Base-by-base conservation (phyloP, 1,140 invertebrate genomes). In the Drosophila navojoa region DNA sequence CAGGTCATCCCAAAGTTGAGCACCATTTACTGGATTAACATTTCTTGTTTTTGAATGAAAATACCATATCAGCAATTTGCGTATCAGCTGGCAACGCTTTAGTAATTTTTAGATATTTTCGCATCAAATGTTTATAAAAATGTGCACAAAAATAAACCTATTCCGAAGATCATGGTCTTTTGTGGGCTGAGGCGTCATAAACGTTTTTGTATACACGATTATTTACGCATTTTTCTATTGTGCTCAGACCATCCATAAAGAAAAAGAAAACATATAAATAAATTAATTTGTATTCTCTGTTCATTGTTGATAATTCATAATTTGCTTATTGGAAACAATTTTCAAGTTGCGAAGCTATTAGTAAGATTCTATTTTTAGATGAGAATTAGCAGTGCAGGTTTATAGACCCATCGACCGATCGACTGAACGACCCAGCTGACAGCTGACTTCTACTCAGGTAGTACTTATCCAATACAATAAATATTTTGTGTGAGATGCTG, bases 261-360 rank as follows among this genome's bases (percentile, higher is more conserved):
- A 1, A 4, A 13, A 10, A n/a, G 19, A 32, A 40, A 15, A 29
- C 19, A 27, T 29, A 29, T 16, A 45, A 49, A 42, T 29, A 62
- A 54, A 81, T 50, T 67, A 57, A 64, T 71, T 76, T 67, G 53
- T 79, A 63, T 79, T 73, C 64, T 59, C 22, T 49, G 42, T 22
- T 32, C n/a, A 66, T 69, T 81, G 76, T 81, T 76, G 76, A 81
- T 86, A 86, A 87, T 81, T 87, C 74, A 76, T 87, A 86, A 81
- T 87, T 81, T 68, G 58, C 63, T 81, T 73, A 85, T 85, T 76
- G 57, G 63, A 68, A 81, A 71, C 81, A 63, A 64, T 85, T 81
- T 78, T 72, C 40, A 44, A 52, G 45, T 47, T 70, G 60, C 58
- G 38, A 62, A 68, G n/a, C 38, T 42, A 74, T 86, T 70, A 80